Percentiles rank a stretch among this genome's conserved stretches.
Evolutionary conservation across 2,113 vertebrate genomes (phyloP).

Genomic region (Ochotona princeps): DNA sequence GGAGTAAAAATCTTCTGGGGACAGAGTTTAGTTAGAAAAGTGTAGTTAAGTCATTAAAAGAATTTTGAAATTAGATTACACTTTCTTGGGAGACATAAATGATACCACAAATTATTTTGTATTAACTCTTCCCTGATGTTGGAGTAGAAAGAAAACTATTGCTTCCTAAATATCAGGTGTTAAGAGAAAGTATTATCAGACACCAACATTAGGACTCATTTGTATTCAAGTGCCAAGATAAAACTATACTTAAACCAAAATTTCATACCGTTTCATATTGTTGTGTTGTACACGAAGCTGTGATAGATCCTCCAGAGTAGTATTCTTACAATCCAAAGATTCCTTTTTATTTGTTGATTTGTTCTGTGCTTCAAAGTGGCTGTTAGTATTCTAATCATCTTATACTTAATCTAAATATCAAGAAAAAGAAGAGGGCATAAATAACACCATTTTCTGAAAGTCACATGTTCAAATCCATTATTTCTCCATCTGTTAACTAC

Average conservation of each 20-base stretch:
- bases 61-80: conserved; percentile 42
- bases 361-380: neutral
- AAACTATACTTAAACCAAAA: neutral
- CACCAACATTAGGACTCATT: neutral
- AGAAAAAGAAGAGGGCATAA: neutral
- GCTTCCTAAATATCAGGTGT: conserved; percentile 7
- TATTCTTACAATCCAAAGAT: neutral
- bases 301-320: neutral
- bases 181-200: neutral
- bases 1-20: neutral
- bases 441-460: conserved; percentile 29
- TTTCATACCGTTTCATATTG: neutral
- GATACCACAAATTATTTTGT: neutral
- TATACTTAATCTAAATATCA: conserved; percentile 16
- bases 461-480: neutral
- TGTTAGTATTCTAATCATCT: neutral
- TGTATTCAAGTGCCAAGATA: neutral
- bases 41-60: conserved; percentile 16
- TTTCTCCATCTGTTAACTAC: neutral
- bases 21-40: conserved; percentile 25
- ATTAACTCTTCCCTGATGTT: neutral
- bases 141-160: neutral
- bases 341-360: neutral
- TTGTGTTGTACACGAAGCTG: neutral
- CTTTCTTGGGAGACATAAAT: conserved; percentile 13